Percentiles rank a stretch among this genome's conserved stretches.
Evolutionary conservation across 2,113 vertebrate species (phyloP).

Genomic region (Oriolus oriolus): DNA sequence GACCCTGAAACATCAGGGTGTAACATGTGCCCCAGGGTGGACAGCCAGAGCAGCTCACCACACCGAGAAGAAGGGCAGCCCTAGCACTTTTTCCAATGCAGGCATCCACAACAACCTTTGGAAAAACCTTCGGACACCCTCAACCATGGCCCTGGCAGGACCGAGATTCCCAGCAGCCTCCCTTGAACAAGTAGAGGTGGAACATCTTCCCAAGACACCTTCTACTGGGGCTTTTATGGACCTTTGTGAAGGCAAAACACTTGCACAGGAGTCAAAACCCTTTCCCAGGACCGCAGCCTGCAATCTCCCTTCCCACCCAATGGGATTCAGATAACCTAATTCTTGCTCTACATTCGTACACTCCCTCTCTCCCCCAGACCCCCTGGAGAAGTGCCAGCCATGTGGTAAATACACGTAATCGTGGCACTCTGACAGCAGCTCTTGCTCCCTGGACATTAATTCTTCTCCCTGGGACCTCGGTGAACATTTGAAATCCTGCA

Average conservation of each 20-base stretch:
- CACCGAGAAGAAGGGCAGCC: neutral
- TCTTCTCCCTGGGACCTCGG: slow-evolving; percentile 10
- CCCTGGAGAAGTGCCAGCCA: neutral
- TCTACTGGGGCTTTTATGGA: fast-evolving
- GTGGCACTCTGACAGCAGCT: neutral
- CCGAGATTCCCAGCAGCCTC: neutral
- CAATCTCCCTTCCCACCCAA: neutral
- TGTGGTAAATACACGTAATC: slow-evolving; percentile 24
- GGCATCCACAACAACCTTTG: neutral
- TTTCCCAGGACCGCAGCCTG: neutral
- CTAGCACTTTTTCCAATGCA: neutral
- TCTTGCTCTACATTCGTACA: neutral
- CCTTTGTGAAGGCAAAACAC: neutral
- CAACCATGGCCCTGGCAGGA: neutral
- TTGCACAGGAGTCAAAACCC: neutral
- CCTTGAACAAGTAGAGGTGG: fast-evolving
- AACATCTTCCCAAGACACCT: neutral
- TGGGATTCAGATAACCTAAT: slow-evolving; percentile 40
- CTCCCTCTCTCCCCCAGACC: neutral
- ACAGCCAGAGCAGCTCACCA: neutral
- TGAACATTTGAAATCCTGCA: neutral
- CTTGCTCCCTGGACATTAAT: slow-evolving; percentile 29
- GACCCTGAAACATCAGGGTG: fast-evolving
- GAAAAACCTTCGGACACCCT: neutral
- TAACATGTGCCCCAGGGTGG: neutral